These are phyloP conservation scores for Halcyon leucocephala DNA, from an alignment of 2,797 vertebrate genomes.

Conservation along the genomic window DNA sequence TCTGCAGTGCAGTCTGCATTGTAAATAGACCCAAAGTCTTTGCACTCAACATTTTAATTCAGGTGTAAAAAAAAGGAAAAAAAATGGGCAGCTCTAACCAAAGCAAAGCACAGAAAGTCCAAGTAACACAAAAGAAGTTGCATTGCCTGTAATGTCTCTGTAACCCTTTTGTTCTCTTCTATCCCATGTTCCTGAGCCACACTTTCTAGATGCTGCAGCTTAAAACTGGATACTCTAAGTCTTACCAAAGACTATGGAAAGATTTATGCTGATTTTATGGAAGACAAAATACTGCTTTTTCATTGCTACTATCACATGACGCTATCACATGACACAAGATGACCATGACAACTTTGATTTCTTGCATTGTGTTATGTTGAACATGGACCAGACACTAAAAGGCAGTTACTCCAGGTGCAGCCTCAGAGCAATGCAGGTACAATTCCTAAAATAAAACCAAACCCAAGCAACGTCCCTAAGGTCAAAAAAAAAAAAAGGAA, in stretches of 20 bases:
- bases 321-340: not conserved
- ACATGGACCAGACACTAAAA: not conserved
- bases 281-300: not conserved
- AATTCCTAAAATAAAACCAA: not conserved
- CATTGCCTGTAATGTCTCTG: not conserved
- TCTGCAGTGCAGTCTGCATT: constrained; percentile 53
- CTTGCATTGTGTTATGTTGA: not conserved
- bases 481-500: accelerated
- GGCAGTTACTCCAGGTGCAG: not conserved
- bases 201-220: not conserved
- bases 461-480: not conserved
- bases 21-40: not conserved
- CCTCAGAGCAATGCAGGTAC: not conserved
- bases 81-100: not conserved
- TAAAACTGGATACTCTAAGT: not conserved
- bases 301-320: not conserved
- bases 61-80: not conserved
- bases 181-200: not conserved
- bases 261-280: not conserved
- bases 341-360: not conserved
- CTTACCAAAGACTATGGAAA: not conserved
- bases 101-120: not conserved
- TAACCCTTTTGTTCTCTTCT: not conserved
- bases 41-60: not conserved
- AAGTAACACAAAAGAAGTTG: not conserved